Evolutionary conservation across 2,113 vertebrate species (phyloP), one percentile per base, ranked within the genome.

Genomic region (Tetraodon nigroviridis): DNA sequence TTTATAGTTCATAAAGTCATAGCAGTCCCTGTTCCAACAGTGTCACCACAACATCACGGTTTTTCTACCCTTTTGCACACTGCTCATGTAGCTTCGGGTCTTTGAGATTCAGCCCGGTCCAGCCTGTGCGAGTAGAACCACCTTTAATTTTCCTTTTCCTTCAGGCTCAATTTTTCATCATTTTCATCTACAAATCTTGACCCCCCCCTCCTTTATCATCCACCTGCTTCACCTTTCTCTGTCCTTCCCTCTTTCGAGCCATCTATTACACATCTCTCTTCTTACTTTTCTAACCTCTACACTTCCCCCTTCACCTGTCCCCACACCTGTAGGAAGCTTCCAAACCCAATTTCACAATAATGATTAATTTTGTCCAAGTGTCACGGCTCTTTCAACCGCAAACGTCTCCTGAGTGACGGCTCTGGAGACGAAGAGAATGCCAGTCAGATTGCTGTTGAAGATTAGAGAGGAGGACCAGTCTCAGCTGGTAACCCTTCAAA

Each of bases 361-460:
- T 37, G 32, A 10, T 37, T 37, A 1, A 37, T 37, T 37, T 37
- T 37, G 32, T 11, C 32, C 32, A 14, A 71, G 70, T 59, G 79
- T 73, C 72, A 69, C 51, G 42, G 70, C 73, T 73, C 75, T 75
- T 83, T 78, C 61, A 72, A 66, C 71, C 71, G 20, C 79, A 67
- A 70, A 75, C 51, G 45, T 71, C 59, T 78, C 61, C 55, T 78
- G 72, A 80, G 71, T 77, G 84, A 78, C 81, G 78, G 75, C 66
- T 65, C 45, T 52, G 57, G 60, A 78, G 69, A 56, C 54, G 60
- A n/a, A 57, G 69, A 68, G 78, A 79, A 73, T 71, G 67, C 63
- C 75, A 64, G 72, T 79, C 57, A 68, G 79, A 83, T 80, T 76
- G 82, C 66, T 59, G 67, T 63, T 68, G 59, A 27, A 79, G 80